These are phyloP conservation scores for Dryobota labecula DNA, from an alignment of 2,888 invertebrate species.

Conservation along the genomic window DNA sequence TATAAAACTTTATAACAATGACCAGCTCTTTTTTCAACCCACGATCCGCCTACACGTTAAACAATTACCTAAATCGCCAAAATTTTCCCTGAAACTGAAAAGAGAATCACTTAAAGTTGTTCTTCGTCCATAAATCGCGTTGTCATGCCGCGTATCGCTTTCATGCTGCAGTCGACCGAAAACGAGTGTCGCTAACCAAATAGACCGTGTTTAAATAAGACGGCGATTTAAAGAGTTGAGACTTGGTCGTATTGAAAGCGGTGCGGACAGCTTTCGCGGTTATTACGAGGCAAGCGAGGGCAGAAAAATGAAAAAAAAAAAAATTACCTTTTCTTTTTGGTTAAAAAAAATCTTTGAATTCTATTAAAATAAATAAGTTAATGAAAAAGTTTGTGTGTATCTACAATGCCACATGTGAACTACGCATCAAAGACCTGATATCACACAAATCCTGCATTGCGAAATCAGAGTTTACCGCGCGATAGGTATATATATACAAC, in stretches of 20 bases:
- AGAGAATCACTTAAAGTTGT: conserved; percentile 43
- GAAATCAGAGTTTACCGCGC: too few relatives aligned
- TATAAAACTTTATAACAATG: conserved; percentile 25
- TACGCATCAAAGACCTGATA: too few relatives aligned
- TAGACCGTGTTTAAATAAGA: conserved; percentile 56
- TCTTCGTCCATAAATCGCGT: conserved; percentile 39
- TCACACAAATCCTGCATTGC: too few relatives aligned
- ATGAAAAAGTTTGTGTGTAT: too few relatives aligned
- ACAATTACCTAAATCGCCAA: conserved; percentile 51
- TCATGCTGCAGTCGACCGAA: conserved; percentile 33
- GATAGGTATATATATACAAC: too few relatives aligned
- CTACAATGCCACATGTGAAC: too few relatives aligned
- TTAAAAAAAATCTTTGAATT: too few relatives aligned
- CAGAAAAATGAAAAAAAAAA: neutral
- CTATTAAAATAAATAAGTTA: too few relatives aligned
- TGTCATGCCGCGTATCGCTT: conserved; percentile 57
- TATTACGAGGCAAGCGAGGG: too few relatives aligned
- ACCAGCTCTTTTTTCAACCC: conserved; percentile 18
- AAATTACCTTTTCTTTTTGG: too few relatives aligned
- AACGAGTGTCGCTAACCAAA: conserved; percentile 53
- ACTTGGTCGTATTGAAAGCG: neutral
- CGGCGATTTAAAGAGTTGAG: conserved; percentile 60
- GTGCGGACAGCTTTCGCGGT: neutral
- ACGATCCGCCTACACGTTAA: conserved; percentile 29
- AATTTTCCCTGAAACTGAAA: conserved; percentile 54